A percentile compares a stretch with the other conserved stretches of the same genome.
Conservation (phyloP, 2,113 vertebrate species). For the Urocynchramus pylzowi region DNA sequence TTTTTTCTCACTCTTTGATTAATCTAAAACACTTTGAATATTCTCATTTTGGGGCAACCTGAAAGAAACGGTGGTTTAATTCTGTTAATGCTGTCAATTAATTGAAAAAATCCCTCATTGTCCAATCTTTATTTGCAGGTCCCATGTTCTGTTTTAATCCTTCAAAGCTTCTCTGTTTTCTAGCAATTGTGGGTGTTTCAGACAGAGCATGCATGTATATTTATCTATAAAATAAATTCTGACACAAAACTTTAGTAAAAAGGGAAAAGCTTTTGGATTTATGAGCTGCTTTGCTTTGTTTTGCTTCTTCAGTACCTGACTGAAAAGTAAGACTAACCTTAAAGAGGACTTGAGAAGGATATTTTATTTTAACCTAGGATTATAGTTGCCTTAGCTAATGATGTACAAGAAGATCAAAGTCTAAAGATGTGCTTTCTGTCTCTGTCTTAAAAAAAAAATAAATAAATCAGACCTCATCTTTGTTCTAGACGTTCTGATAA, state of each 20-base stretch:
- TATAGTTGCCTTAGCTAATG: neutral
- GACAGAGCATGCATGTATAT: neutral
- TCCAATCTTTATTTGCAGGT: neutral
- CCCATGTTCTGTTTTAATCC: neutral
- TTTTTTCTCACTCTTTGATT: neutral
- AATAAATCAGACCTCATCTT: neutral
- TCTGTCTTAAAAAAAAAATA: neutral
- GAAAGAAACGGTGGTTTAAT: neutral
- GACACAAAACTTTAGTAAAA: neutral
- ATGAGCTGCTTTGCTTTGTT: neutral
- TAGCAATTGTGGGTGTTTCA: neutral
- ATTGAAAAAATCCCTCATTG: neutral
- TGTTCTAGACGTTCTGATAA: neutral
- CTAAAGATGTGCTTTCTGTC: neutral
- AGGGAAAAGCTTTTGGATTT: neutral
- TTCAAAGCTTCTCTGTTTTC: neutral
- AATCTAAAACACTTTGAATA: neutral
- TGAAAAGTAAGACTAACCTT: neutral
- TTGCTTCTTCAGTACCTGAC: neutral
- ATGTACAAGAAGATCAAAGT: neutral
- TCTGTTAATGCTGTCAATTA: neutral
- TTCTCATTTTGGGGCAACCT: neutral
- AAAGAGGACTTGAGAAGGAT: neutral
- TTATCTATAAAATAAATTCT: neutral
- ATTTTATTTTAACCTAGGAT: neutral